phyloP scores from a whole-genome alignment of 2,797 vertebrate species.

The Sibirionetta formosa region DNA sequence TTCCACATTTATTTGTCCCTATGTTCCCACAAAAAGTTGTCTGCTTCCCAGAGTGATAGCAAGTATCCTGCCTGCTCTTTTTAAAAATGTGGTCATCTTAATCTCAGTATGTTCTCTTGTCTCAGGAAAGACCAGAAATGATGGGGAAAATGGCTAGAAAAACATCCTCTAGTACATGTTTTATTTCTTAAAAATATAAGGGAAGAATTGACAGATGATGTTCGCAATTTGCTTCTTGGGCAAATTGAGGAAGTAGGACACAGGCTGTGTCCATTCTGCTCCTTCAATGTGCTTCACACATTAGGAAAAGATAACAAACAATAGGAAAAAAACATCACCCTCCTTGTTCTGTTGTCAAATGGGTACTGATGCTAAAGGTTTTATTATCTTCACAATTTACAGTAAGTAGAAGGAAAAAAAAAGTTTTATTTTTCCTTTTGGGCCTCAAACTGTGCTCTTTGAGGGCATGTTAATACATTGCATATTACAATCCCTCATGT shows the following conservation, averaged over 20 bases:
- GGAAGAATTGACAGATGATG: neutral
- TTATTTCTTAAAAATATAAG: neutral
- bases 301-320: neutral
- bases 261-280: neutral
- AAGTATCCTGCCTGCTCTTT: neutral
- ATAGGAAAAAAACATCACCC: neutral
- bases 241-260: neutral
- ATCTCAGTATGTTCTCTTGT: neutral
- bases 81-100: neutral
- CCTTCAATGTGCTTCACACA: neutral
- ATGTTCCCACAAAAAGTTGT: neutral
- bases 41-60: neutral
- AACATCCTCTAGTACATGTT: neutral
- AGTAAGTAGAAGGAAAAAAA: neutral
- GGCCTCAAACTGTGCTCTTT: neutral
- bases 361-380: neutral
- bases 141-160: neutral
- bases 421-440: neutral
- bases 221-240: neutral
- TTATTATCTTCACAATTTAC: neutral
- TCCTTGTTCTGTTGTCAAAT: neutral
- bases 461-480: rapidly evolving
- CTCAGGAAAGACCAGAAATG: neutral
- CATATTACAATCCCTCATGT: neutral
- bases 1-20: neutral